These are phyloP conservation scores for Standfussiana lucernea DNA, from an alignment of 2,888 invertebrate genomes.

Conservation along the genomic window DNA sequence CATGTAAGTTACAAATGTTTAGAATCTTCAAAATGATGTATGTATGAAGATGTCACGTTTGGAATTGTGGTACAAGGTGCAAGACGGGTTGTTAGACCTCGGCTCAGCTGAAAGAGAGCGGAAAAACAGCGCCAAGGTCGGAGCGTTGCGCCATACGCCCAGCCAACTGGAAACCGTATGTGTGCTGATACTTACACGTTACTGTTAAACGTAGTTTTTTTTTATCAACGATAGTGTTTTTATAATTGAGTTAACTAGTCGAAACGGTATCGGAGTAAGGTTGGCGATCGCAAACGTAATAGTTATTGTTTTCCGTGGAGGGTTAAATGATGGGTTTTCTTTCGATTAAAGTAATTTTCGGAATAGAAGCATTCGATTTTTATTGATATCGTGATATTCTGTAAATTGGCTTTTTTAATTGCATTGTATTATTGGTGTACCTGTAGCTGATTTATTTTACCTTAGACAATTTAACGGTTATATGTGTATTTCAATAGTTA, in stretches of 20 bases:
- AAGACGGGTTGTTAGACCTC: conserved; percentile 79
- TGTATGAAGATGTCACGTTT: conserved; percentile 70
- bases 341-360: neutral
- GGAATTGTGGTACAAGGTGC: conserved; percentile 72
- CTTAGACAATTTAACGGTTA: no score
- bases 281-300: conserved; percentile 61
- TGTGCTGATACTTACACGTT: conserved; percentile 70
- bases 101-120: conserved; percentile 89
- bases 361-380: neutral
- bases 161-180: conserved; percentile 84
- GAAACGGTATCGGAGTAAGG: conserved; percentile 58
- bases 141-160: conserved; percentile 82
- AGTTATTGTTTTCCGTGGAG: conserved; percentile 41
- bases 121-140: conserved; percentile 90
- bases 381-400: neutral
- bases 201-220: conserved; percentile 61
- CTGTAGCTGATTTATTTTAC: no score
- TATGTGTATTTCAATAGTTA: neutral
- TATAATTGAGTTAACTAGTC: conserved; percentile 54
- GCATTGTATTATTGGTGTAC: neutral
- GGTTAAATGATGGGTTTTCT: neutral
- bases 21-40: conserved; percentile 44
- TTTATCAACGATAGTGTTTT: conserved; percentile 59
- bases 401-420: neutral
- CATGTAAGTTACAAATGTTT: conserved; percentile 6